A percentile compares a stretch with the other conserved stretches of the same genome.
These are phyloP conservation scores for Thamnophis elegans DNA, from an alignment of 2,797 vertebrate species.

Conservation along the genomic window DNA sequence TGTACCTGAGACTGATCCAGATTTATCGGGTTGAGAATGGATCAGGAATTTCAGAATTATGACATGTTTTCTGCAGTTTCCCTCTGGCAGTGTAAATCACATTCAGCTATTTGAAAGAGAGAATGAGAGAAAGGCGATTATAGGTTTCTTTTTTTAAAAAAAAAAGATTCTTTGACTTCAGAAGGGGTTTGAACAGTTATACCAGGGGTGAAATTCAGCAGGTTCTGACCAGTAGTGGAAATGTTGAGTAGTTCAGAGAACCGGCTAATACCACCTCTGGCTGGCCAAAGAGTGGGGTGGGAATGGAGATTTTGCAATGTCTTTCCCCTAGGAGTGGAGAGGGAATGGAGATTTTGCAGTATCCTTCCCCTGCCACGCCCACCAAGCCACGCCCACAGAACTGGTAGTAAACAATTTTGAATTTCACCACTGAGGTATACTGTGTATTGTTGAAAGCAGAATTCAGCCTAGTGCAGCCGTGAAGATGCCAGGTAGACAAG, in stretches of 20 bases:
- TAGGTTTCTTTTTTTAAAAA: background rate
- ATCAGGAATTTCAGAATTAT: background rate
- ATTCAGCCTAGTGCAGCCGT: background rate
- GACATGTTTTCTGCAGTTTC: slow-evolving; percentile 13
- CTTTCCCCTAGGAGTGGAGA: no score
- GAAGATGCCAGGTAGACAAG: background rate
- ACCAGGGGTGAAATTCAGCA: no score
- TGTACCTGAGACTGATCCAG: slow-evolving; percentile 29
- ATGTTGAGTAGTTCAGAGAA: no score
- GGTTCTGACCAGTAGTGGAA: no score
- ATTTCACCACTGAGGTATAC: no score
- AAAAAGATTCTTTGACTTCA: slow-evolving; percentile 36
- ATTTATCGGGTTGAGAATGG: slow-evolving; percentile 30
- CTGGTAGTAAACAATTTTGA: no score
- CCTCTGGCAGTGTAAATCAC: slow-evolving; percentile 16
- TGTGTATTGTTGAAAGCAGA: slow-evolving; percentile 20
- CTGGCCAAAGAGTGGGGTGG: no score
- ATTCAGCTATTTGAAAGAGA: slow-evolving; percentile 22
- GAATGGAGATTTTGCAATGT: no score
- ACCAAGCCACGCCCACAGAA: no score
- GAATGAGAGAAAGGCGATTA: background rate
- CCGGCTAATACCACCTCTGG: no score
- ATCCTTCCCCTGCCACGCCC: no score
- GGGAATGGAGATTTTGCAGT: no score
- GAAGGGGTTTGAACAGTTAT: slow-evolving; percentile 6